A percentile compares a stretch with the other conserved stretches of the same genome.
Conservation (phyloP, 2,888 invertebrate genomes). For the Melolontha melolontha region DNA sequence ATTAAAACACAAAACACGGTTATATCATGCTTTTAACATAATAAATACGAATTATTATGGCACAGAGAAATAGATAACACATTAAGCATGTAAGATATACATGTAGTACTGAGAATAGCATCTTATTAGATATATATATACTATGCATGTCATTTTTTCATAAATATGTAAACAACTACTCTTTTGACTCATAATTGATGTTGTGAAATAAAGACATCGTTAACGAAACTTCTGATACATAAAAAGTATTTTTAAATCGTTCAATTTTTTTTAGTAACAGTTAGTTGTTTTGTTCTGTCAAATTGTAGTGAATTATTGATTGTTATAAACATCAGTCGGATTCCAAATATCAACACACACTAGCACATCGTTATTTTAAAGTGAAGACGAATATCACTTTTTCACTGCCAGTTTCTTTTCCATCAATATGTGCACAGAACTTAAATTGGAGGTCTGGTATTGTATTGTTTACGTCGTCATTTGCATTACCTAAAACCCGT, state of each 20-base stretch:
- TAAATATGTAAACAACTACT: constrained; percentile 42
- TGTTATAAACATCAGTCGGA: constrained; percentile 49
- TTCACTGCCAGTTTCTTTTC: constrained; percentile 18
- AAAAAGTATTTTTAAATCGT: constrained; percentile 47
- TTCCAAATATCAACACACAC: constrained; percentile 30
- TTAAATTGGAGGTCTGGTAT: constrained; percentile 14
- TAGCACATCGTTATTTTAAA: constrained; percentile 10
- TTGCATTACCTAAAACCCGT: constrained; percentile 45
- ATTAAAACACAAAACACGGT: constrained; percentile 26
- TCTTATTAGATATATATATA: constrained; percentile 10
- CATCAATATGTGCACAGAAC: constrained; percentile 12
- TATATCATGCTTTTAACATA: constrained; percentile 28
- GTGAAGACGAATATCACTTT: constrained; percentile 10
- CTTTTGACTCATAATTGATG: constrained; percentile 33
- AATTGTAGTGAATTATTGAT: constrained; percentile 55
- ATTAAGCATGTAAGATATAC: constrained; percentile 23
- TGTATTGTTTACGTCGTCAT: constrained; percentile 62
- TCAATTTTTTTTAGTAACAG: constrained; percentile 48
- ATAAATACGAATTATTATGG: constrained; percentile 6
- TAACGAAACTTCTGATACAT: not conserved
- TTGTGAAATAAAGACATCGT: constrained; percentile 34
- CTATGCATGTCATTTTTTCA: constrained; percentile 37
- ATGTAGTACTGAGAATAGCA: constrained; percentile 19
- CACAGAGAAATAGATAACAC: constrained; percentile 39
- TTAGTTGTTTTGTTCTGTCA: constrained; percentile 54